Conservation (phyloP, 2,888 invertebrate genomes). For the Orthosia gothica region DNA sequence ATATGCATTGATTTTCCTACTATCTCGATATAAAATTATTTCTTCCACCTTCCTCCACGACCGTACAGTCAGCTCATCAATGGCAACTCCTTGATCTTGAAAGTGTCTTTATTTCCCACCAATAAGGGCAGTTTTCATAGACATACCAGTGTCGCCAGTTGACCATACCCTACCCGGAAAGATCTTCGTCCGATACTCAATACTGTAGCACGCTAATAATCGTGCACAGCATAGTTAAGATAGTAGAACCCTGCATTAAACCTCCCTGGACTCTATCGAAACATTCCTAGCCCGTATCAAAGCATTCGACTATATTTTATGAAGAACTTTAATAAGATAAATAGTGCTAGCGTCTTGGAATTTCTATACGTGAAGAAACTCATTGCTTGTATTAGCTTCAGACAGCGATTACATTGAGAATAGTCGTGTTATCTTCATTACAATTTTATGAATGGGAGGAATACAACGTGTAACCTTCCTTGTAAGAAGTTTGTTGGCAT, state of each 20-base stretch:
- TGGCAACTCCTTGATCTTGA: neutral
- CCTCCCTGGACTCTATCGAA: constrained; percentile 50
- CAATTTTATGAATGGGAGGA: constrained; percentile 50
- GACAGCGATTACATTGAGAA: constrained; percentile 39
- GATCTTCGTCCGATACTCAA: constrained; percentile 50
- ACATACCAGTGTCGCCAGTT: neutral
- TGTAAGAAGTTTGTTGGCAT: constrained; percentile 28
- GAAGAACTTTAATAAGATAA: constrained; percentile 49
- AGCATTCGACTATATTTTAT: constrained; percentile 58
- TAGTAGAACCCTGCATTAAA: constrained; percentile 49
- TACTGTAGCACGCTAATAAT: constrained; percentile 52
- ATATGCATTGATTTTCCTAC: neutral
- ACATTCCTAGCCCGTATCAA: constrained; percentile 55
- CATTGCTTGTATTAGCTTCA: constrained; percentile 46
- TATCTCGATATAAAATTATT: constrained; percentile 30
- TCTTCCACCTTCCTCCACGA: constrained; percentile 16
- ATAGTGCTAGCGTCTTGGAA: constrained; percentile 39
- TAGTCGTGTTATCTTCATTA: constrained; percentile 41
- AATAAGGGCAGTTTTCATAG: constrained; percentile 6
- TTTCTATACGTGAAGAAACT: constrained; percentile 55
- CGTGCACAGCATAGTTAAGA: constrained; percentile 39
- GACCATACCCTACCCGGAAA: constrained; percentile 46
- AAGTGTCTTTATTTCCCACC: neutral
- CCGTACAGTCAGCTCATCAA: constrained; percentile 3
- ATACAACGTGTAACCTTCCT: constrained; percentile 21